A percentile compares a stretch with the other conserved stretches of the same genome.
phyloP scores from a whole-genome alignment of 2,113 vertebrate genomes.

The Archilochus colubris region DNA sequence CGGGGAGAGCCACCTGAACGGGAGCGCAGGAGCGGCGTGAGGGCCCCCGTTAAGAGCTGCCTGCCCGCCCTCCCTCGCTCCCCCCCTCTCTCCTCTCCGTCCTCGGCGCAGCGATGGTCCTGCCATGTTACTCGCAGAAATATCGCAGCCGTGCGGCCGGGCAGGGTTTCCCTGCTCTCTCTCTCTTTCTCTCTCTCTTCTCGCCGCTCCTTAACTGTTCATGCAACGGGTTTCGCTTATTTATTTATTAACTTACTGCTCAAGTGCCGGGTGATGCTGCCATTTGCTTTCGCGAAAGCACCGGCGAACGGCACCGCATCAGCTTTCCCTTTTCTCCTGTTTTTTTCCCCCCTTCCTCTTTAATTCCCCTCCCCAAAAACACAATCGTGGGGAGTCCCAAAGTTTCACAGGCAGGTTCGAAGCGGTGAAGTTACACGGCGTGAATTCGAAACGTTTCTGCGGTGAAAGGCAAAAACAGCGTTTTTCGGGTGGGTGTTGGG shows the following conservation, averaged over 20 bases:
- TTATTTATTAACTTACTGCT: conserved; percentile 52
- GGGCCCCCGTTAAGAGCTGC: too few species aligned
- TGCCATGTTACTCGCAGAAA: not conserved
- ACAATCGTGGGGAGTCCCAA: not conserved
- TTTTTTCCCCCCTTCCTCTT: not conserved
- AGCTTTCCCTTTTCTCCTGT: not conserved
- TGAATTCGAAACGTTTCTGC: not conserved
- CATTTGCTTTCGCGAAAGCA: conserved; percentile 68
- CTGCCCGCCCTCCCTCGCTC: too few species aligned
- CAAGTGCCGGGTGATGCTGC: conserved; percentile 60
- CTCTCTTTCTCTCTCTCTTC: not conserved
- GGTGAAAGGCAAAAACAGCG: not conserved
- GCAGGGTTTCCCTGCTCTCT: not conserved
- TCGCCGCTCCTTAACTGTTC: conserved; percentile 25
- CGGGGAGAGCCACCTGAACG: not conserved
- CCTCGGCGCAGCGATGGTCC: not conserved
- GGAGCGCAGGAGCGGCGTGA: too few species aligned
- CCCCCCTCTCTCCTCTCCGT: not conserved
- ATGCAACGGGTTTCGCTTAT: conserved; percentile 48
- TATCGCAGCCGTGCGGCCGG: not conserved
- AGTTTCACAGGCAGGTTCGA: not conserved
- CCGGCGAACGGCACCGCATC: not conserved
- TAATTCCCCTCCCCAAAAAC: not conserved
- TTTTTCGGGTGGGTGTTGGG: fast-evolving
- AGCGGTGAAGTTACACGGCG: not conserved